Evolutionary conservation across 2,113 vertebrate species (phyloP), one percentile per base, ranked within the genome.

Genomic region (Pampusana beccarii): DNA sequence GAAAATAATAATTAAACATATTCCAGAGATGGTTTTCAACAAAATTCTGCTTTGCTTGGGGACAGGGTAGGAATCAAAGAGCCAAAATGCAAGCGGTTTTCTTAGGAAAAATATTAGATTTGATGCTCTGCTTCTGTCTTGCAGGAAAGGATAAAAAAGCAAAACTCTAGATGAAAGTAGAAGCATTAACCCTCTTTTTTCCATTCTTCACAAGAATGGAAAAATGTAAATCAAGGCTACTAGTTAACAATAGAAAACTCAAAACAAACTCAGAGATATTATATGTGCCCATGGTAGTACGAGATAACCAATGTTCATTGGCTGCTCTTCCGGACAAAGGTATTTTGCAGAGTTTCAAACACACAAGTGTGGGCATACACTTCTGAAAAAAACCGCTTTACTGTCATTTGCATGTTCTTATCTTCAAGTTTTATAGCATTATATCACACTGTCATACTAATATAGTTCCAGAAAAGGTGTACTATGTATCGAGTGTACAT

Each of bases 1-100:
- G 72, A 85, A 85, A 91, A 93, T 57, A 89, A 70, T 91, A 79
- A 88, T 80, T 33, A 88, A 65, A 86, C 92, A 38, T 80, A 82
- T 72, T 25, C 40, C 40, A 89, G 56, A 67, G 61, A 38, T 38
- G 13, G 7, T 73, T 92, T 81, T 80, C 82, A 62, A 83, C 28
- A 36, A 20, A 90, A 75, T 69, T 92, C 33, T 56, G 24, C n/a
- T 92, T 88, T 95, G 33, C 26, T 1, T 60, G 13, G 9, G 62
- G 17, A 64, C 8, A 57, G 40, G 10, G 20, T 24, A 67, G 40
- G n/a, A 82, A 88, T 85, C n/a, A 74, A 75, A 83, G 65, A 70
- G 29, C 29, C 56, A 94, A 88, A 87, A 80, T 61, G 8, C 33
- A 74, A 93, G 29, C 79, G 44, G 24, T 48, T 72, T 89, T 77